Base-by-base conservation (phyloP, 2,113 vertebrate species). In the Vulpes lagopus region DNA sequence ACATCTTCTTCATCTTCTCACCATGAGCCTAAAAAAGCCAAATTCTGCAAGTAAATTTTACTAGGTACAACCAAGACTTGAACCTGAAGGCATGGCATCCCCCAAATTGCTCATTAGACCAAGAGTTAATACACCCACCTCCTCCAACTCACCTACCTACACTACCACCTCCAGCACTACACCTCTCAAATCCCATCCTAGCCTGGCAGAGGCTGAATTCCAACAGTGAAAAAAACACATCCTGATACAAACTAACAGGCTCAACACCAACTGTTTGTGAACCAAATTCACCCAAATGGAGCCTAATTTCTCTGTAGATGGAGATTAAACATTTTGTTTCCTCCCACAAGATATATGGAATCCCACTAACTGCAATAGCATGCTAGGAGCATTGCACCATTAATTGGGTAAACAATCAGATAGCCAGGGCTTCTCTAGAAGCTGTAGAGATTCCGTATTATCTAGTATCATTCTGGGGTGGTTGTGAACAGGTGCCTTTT, bases 21-120 rank as follows among this genome's bases (percentile, higher is more conserved):
- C 53, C 74, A 73, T 38, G 43, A 95, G 20, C 32, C 76, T 67
- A 78, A 4, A 90, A 90, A 87, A 84, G 53, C 32, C 2, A 89
- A 86, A 92, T 94, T 95, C 71, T 84, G 38, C 76, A 94, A 51
- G 69, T 89, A 94, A 90, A 67, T 85, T 15, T 67, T 74, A 35
- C 57, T 43, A 69, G 30, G 19, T 83, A 32, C 12, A 89, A 84
- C 67, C 74, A 80, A 96, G 65, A 38, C 71, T 88, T 95, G 23
- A 79, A 57, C 35, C 60, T 78, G 71, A 86, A 97, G 78, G 71
- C 51, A 25, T 11, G 15, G 23, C 86, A 89, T 49, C 5, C n/a
- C 38, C 59, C 30, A 60, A 76, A 9, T 35, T 76, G 62, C 17
- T 88, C 64, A 23, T 60, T 71, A 78, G 57, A 87, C n/a, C 22